Percentiles rank a stretch among this genome's conserved stretches.
phyloP scores from a whole-genome alignment of 2,797 vertebrate species.

The Protonibea diacanthus region DNA sequence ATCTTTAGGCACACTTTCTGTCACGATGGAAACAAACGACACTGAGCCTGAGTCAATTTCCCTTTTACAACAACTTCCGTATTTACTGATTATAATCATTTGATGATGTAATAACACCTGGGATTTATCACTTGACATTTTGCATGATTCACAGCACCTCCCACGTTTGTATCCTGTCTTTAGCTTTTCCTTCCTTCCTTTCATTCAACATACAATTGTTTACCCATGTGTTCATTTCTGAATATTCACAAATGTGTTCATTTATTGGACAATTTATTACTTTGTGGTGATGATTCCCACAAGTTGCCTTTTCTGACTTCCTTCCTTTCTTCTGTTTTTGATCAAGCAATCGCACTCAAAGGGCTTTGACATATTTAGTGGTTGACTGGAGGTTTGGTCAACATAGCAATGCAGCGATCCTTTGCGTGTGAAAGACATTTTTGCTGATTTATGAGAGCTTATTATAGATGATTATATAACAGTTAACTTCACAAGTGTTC shows the following conservation, averaged over 20 bases:
- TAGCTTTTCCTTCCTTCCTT: neutral
- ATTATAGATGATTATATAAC: too few relatives aligned
- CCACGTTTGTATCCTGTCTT: too few relatives aligned
- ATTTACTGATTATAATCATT: slow-evolving; percentile 11
- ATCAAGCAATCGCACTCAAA: too few relatives aligned
- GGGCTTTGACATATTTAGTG: neutral
- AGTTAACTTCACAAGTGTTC: too few relatives aligned
- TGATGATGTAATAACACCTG: neutral
- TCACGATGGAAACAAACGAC: slow-evolving; percentile 37
- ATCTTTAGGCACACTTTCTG: slow-evolving; percentile 14
- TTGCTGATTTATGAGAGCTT: neutral
- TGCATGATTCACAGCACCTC: too few relatives aligned
- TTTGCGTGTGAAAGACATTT: neutral
- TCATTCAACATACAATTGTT: neutral
- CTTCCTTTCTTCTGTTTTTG: too few relatives aligned
- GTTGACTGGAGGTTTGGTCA: neutral
- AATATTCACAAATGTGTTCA: neutral
- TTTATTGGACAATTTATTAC: too few relatives aligned
- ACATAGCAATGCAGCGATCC: neutral
- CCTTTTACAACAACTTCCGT: slow-evolving; percentile 28
- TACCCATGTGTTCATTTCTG: neutral
- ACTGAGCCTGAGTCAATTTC: slow-evolving; percentile 33
- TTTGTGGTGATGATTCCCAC: too few relatives aligned
- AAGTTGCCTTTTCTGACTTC: too few relatives aligned
- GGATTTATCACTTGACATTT: neutral